phyloP scores from a whole-genome alignment of 2,113 vertebrate genomes.

The Polyodon spathula region DNA sequence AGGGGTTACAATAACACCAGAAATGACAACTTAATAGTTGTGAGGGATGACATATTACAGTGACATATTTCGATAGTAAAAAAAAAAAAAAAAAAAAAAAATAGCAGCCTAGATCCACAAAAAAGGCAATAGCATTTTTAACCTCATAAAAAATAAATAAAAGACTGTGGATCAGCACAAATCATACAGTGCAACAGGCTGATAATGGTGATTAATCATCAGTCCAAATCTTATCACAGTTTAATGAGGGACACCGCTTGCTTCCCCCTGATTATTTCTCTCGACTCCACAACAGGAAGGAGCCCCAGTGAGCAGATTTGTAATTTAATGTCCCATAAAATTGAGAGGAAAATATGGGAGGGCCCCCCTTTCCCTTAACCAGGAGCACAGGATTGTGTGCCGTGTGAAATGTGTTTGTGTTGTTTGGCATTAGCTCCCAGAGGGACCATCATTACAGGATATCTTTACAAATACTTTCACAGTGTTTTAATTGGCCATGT shows the following conservation, averaged over 20 bases:
- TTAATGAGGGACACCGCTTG: not conserved
- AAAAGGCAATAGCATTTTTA: no score
- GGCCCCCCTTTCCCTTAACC: not conserved
- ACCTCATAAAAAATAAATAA: not conserved
- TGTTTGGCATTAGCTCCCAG: not conserved
- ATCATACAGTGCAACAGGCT: not conserved
- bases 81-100: no score
- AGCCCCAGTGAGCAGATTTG: not conserved
- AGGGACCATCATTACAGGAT: not conserved
- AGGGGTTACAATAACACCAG: no score
- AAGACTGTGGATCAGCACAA: not conserved
- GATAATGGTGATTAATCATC: not conserved
- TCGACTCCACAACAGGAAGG: constrained; percentile 4
- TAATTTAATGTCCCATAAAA: constrained; percentile 1
- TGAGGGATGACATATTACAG: no score
- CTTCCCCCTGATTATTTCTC: not conserved
- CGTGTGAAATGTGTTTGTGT: not conserved
- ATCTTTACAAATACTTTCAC: not conserved
- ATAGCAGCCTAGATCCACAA: no score
- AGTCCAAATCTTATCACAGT: not conserved
- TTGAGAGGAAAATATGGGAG: not conserved
- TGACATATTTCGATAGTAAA: no score
- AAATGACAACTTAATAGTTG: no score
- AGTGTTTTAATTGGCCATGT: not conserved
- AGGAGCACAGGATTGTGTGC: not conserved